Conservation (phyloP, 2,888 invertebrate genomes). For the Caenorhabditis zanzibari region DNA sequence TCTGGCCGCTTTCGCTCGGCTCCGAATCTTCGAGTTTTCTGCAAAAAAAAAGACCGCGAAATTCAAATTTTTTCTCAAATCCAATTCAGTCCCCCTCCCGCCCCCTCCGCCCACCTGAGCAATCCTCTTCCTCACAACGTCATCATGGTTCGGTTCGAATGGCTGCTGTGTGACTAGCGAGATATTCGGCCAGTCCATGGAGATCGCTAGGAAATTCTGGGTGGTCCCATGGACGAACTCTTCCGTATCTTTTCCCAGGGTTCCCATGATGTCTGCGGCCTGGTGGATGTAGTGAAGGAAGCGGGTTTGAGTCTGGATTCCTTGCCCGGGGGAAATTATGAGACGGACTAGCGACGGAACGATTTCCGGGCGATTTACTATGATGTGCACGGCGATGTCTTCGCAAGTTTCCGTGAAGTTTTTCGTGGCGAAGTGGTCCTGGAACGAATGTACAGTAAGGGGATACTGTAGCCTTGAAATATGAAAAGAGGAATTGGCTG, state of each 20-base stretch:
- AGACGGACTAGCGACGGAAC: constrained; percentile 30
- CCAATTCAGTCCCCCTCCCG: no score
- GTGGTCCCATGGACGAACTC: background rate
- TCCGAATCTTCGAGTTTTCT: constrained; percentile 9
- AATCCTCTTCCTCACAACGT: background rate
- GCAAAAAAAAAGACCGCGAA: background rate
- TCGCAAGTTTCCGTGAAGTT: constrained; percentile 55
- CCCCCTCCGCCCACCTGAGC: background rate
- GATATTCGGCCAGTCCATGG: no score
- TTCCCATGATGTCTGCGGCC: constrained; percentile 60
- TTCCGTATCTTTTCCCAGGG: constrained; percentile 16
- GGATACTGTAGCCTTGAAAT: no score
- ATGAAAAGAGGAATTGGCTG: no score
- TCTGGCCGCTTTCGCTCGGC: background rate
- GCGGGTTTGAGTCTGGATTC: constrained; percentile 21
- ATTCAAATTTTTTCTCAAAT: background rate
- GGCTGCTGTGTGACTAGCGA: no score
- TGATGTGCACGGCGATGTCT: constrained; percentile 2
- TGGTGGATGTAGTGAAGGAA: constrained; percentile 47
- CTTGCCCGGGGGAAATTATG: constrained; percentile 23
- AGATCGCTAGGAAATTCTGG: background rate
- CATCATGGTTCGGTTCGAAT: no score
- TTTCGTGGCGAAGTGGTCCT: constrained; percentile 55
- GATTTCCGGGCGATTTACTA: constrained; percentile 38
- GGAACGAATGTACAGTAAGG: no score